These are phyloP conservation scores for Seriola aureovittata DNA, from an alignment of 2,113 vertebrate species.

Conservation along the genomic window DNA sequence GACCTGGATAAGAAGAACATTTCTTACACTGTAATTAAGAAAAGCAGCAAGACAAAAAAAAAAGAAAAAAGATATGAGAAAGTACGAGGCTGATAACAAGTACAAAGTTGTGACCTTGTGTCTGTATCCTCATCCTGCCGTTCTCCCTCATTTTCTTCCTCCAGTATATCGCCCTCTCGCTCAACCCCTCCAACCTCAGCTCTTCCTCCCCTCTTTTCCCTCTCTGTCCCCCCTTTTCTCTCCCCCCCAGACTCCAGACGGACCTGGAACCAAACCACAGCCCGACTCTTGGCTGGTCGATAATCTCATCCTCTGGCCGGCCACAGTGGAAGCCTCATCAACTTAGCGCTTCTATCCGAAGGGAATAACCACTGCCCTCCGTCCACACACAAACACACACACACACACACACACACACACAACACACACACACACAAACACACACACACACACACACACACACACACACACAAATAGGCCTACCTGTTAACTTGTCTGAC, in stretches of 20 bases:
- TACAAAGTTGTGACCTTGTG: neutral
- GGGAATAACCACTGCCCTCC: constrained; percentile 42
- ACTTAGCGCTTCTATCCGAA: constrained; percentile 50
- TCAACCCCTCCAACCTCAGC: neutral
- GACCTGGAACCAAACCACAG: constrained; percentile 56
- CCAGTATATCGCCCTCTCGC: neutral
- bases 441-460: constrained; percentile 13
- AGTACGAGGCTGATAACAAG: no score
- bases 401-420: constrained; percentile 11
- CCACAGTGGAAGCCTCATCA: constrained; percentile 63
- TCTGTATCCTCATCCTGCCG: neutral
- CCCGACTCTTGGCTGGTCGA: constrained; percentile 53
- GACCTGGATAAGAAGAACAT: neutral
- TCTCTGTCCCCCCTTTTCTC: neutral
- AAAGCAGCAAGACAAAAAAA: neutral
- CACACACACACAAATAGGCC: constrained; percentile 16
- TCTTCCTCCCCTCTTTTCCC: constrained; percentile 3
- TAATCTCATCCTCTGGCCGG: constrained; percentile 64
- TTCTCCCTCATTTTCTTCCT: neutral
- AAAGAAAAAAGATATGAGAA: neutral
- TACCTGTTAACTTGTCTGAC: constrained; percentile 54
- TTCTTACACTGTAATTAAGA: neutral
- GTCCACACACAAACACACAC: constrained; percentile 16
- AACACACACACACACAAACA: constrained; percentile 21
- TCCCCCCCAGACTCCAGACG: constrained; percentile 17